Percentiles rank a stretch among this genome's conserved stretches.
These are phyloP conservation scores for Hippocampus abdominalis DNA, from an alignment of 2,113 vertebrate species.

Conservation along the genomic window DNA sequence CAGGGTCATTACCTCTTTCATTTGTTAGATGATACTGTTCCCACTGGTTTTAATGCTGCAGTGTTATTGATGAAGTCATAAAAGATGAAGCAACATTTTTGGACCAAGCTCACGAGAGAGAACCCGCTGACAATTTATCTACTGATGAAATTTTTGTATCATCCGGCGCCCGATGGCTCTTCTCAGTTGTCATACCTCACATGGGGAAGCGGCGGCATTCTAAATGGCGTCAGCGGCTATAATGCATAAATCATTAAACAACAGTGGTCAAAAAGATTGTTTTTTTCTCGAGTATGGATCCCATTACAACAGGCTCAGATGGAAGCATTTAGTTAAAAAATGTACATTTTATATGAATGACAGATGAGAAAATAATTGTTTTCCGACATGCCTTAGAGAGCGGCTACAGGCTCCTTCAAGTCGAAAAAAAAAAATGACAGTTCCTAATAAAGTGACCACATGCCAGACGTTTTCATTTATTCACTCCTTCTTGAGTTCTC, in stretches of 20 bases:
- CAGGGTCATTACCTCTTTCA: slow-evolving; percentile 1
- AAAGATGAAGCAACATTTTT: slow-evolving; percentile 3
- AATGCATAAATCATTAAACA: slow-evolving; percentile 28
- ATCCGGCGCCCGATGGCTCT: slow-evolving; percentile 32
- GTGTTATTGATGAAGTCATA: slow-evolving; percentile 2
- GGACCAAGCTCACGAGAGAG: background rate
- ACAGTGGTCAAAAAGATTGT: slow-evolving; percentile 13
- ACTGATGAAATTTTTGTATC: slow-evolving; percentile 37
- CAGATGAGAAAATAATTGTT: slow-evolving; percentile 9
- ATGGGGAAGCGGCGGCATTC: slow-evolving; percentile 19
- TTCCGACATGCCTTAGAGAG: background rate
- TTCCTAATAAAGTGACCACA: background rate
- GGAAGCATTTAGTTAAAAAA: slow-evolving; percentile 18
- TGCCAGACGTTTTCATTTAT: slow-evolving; percentile 33
- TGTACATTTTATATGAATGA: slow-evolving; percentile 6
- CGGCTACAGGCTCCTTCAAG: background rate
- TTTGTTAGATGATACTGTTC: background rate
- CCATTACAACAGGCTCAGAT: background rate
- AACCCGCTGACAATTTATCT: slow-evolving; percentile 25
- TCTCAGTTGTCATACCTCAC: slow-evolving; percentile 30
- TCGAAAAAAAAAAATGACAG: background rate
- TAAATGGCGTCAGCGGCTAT: slow-evolving; percentile 7
- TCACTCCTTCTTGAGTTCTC: slow-evolving; percentile 22
- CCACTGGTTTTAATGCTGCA: background rate
- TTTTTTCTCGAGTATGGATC: slow-evolving; percentile 13